Percentiles rank a stretch among this genome's conserved stretches.
These are phyloP conservation scores for Sarcophaga bullata DNA, from an alignment of 1,140 invertebrate species.

Conservation along the genomic window DNA sequence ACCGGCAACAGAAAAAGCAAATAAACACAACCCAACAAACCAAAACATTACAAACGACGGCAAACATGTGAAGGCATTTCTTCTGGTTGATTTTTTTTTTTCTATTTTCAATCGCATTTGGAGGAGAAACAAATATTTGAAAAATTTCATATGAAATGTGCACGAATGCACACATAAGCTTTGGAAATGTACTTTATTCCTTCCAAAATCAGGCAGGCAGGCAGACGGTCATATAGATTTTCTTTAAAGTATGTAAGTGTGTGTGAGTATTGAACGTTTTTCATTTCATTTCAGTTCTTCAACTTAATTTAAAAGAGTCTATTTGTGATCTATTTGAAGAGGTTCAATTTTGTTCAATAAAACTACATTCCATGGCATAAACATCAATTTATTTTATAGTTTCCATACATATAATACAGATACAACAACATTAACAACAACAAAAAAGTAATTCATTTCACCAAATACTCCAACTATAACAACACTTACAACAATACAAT, in stretches of 20 bases:
- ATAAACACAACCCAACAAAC: neutral
- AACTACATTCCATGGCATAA: conserved; percentile 18
- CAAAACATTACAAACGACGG: neutral
- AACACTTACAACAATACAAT: neutral
- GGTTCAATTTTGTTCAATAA: conserved; percentile 22
- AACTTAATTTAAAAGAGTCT: no score
- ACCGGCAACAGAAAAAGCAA: neutral
- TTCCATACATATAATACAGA: neutral
- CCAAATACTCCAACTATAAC: neutral
- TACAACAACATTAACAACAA: neutral
- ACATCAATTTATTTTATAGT: conserved; percentile 21
- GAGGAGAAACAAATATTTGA: conserved; percentile 2
- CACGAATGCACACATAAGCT: neutral
- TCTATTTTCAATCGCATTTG: no score
- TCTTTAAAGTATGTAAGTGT: no score
- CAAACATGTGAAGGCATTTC: neutral
- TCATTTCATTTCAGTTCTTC: no score
- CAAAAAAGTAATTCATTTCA: no score
- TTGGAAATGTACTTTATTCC: neutral
- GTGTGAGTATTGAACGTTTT: no score
- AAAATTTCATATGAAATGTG: neutral
- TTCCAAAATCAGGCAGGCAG: no score
- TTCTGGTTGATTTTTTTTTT: no score
- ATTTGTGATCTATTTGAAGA: neutral
- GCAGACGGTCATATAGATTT: no score